These are phyloP conservation scores for Drosophila flavopinicola DNA, from an alignment of 2,888 invertebrate species.

Conservation along the genomic window DNA sequence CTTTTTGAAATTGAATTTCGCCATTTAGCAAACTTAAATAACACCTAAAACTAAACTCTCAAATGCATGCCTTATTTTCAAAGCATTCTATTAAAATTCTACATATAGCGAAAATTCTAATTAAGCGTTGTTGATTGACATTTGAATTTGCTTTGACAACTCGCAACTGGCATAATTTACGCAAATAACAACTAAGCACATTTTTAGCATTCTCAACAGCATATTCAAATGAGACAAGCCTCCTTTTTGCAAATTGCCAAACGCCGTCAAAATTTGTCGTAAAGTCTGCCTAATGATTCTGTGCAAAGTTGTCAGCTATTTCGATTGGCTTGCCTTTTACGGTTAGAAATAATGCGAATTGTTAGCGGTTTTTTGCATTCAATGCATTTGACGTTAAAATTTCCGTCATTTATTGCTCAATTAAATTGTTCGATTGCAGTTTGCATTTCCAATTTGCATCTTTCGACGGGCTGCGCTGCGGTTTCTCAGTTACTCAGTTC, in stretches of 20 bases:
- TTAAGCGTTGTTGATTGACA: background rate
- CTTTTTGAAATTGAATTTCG: no score
- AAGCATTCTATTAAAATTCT: no score
- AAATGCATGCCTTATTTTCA: no score
- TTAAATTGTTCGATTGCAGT: conserved; percentile 64
- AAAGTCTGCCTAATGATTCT: conserved; percentile 52
- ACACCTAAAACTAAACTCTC: no score
- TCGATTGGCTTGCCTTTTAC: conserved; percentile 35
- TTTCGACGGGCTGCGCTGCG: conserved; percentile 16
- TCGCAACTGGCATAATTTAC: conserved; percentile 5
- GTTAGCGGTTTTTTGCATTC: conserved; percentile 27
- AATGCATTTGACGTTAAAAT: conserved; percentile 35
- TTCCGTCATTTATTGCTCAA: conserved; percentile 77
- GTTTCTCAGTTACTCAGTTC: background rate
- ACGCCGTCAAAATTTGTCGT: conserved; percentile 54
- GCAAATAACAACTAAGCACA: conserved; percentile 14
- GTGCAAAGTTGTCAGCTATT: conserved; percentile 51
- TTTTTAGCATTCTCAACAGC: conserved; percentile 9
- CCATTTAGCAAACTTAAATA: no score
- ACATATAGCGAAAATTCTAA: background rate
- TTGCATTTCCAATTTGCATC: conserved; percentile 60
- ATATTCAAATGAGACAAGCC: conserved; percentile 41
- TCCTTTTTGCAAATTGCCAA: conserved; percentile 18
- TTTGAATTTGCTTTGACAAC: conserved; percentile 1
- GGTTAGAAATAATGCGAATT: conserved; percentile 17